Evolutionary conservation across 2,797 vertebrate species (phyloP), one percentile per base, ranked within the genome.

Genomic region (Lycodopsis pacificus): DNA sequence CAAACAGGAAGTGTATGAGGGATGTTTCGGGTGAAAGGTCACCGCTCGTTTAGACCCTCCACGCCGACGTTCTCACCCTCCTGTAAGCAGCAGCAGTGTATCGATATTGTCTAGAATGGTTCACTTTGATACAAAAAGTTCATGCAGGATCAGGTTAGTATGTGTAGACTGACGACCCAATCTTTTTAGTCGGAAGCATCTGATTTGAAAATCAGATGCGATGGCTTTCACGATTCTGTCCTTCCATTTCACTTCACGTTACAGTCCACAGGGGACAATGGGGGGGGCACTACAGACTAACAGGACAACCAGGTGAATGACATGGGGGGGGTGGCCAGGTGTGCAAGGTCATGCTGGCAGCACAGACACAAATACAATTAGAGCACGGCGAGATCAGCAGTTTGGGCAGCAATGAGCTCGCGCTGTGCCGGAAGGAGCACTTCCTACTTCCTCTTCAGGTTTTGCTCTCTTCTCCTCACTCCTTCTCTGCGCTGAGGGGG

Each of bases 261-360:
- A 64, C 17, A 63, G 84, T 75, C 66, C 71, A 80, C 63, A 63
- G 44, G 71, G 53, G 34, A 64, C 8, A 36, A 71, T 20, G 44
- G 44, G 20, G 40, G 44, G 57, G 22, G 11, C 77, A 85, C 85
- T 74, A 84, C 67, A 68, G 87, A 87, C 83, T 82, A 82, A 81
- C 70, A 76, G 76, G 79, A 87, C 84, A 58, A 77, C 70, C 78
- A 76, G 61, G 71, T 86, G 73, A 65, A 36, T 86, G 78, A 61
- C 10, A 14, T 12, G 9, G 46, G 54, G 51, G 1, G n/a, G 49
- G 68, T 62, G 83, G 86, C 79, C 84, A 75, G 84, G 83, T 86
- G 89, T 84, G 86, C 75, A 25, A 82, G 85, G 82, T 92, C 93
- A 95, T 95, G 94, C 94, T 89, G 87, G 89, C 83, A 84, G 86